Evolutionary conservation across 2,797 vertebrate genomes (phyloP), one percentile per base, ranked within the genome.

Genomic region (Limosa lapponica): DNA sequence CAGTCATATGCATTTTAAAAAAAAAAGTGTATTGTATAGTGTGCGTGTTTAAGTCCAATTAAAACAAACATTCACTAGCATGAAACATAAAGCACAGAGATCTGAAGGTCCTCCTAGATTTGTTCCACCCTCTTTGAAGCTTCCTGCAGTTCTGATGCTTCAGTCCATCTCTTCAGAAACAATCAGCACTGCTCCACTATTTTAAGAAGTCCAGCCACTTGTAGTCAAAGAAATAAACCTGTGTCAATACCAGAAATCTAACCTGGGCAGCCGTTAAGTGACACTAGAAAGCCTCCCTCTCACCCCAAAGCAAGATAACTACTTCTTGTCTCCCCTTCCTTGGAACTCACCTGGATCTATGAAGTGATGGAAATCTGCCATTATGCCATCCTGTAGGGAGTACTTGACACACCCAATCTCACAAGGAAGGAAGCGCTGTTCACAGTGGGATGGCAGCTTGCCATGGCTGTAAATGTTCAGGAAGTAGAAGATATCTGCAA

Each of bases 341-440:
- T 32, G 67, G 82, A 41, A 69, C 96, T 96, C 87, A 98, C 98
- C 98, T 74, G 98, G 97, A 82, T 97, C 97, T 96, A 98, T 98
- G 93, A 98, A 98, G 79, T 94, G 97, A 95, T 98, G 98, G 85
- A 98, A 98, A 32, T 97, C 95, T 48, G 96, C 97, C 55, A 95
- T 44, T 65, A 98, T 97, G 44, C 98, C 98, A n/a, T 97, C 87
- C 34, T 93, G 97, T 2, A 98, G 95, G 51, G 98, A 98, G 39
- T 98, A 98, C 39, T 39, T 97, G 90, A 98, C 92, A 86, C 98
- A 98, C 43, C 98, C 98, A 72, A 98, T 98, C 96, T 98, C 98
- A 32, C 98, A 98, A 64, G 98, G 98, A 25, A 98, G 98, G 84
- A 98, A 98, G 61, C 98, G 98, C 89, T 98, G 98, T 32, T 95